Percentiles rank a stretch among this genome's conserved stretches.
These are phyloP conservation scores for Artemia sinica DNA, from an alignment of 2,888 invertebrate species.

Conservation along the genomic window DNA sequence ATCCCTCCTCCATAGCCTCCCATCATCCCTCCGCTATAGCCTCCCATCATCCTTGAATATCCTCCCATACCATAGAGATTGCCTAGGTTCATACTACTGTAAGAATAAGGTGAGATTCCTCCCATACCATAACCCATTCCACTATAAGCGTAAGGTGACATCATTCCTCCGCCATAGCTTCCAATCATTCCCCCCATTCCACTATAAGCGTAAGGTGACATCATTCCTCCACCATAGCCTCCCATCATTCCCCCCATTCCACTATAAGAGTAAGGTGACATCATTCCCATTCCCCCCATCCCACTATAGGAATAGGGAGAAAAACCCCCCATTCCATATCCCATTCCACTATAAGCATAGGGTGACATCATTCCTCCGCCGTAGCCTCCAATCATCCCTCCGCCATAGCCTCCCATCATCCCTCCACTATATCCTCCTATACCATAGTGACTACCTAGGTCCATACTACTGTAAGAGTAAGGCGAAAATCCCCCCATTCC, in stretches of 20 bases:
- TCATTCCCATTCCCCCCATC: neutral
- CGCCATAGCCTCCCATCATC: neutral
- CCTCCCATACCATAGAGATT: constrained; percentile 7
- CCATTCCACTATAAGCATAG: neutral
- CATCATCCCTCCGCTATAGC: neutral
- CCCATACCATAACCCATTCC: neutral
- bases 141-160: neutral
- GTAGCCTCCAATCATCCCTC: neutral
- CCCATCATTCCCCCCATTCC: constrained; percentile 12
- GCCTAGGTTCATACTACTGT: neutral
- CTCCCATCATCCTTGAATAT: neutral
- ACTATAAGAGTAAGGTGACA: neutral
- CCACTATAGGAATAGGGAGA: neutral
- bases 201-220: neutral
- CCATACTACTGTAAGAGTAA: neutral
- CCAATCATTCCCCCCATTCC: neutral
- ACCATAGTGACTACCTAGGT: neutral
- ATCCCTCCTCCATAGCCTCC: neutral
- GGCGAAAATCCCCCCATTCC: neutral
- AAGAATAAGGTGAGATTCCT: neutral
- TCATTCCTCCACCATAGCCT: neutral
- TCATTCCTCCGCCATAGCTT: neutral
- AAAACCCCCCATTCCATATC: neutral
- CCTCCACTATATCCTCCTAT: constrained; percentile 7
- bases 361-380: neutral